Evolutionary conservation across 2,888 invertebrate genomes (phyloP), one percentile per base, ranked within the genome.

Genomic region (Pterostichus madidus): DNA sequence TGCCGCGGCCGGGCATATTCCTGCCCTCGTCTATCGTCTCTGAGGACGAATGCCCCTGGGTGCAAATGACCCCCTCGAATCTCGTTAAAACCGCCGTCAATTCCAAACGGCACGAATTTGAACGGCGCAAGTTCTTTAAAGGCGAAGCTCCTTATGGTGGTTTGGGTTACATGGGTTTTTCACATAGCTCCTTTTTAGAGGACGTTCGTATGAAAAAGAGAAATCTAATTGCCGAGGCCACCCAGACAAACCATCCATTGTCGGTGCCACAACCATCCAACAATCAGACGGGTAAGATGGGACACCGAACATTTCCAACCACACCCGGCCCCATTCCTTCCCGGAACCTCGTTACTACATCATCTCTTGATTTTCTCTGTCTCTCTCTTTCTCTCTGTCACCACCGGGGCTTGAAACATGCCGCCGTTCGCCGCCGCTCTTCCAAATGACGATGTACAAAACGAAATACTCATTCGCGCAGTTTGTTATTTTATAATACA

Each of bases 71-170:
- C 61, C 93, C 93, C 10, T 93, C 93, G 85, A 91, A 91, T 86
- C 89, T 93, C 83, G 93, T 93, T 59, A 94, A 94, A 88, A 93
- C 94, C 31, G 93, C 93, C 61, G 93, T 93, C 59, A 92, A 93
- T 87, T 93, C 92, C 86, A 93, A 93, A 88, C 90, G 92, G 83
- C 92, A 92, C 86, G 92, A 92, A 86, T 90, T 91, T 83, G 92
- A 92, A 86, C 89, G 91, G 85, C 90, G 91, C 85, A 90, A 90
- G 85, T 88, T 91, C 84, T 89, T 92, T 87, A 93, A 92, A 86
- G 87, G 88, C 80, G 89, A 88, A 85, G 86, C 86, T 84, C 53
- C 80, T 39, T 80, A 52, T 68, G 52, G 84, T 73, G 84, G 85
- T 88, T 90, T 84, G 88, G 90, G 84, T 88, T 53, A 39, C 39